Conservation (phyloP, 1,140 invertebrate species). For the Cherax quadricarinatus region DNA sequence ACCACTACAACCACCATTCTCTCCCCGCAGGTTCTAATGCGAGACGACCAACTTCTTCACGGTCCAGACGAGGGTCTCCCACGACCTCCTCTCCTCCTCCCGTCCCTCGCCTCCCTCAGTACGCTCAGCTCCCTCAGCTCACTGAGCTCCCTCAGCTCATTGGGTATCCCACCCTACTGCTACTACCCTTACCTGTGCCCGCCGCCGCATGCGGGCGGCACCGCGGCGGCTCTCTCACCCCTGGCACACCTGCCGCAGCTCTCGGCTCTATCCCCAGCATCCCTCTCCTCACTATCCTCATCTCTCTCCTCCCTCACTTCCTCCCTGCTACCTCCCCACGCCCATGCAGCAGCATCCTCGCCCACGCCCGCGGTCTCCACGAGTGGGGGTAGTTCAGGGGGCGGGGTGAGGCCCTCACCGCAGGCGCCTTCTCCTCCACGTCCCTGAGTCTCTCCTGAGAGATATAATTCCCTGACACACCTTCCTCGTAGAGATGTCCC, state of each 20-base stretch:
- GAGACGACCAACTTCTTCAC: slow-evolving; percentile 82
- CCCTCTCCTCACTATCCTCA: slow-evolving; percentile 53
- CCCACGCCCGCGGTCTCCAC: slow-evolving; percentile 37
- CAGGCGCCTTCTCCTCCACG: slow-evolving; percentile 46
- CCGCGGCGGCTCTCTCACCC: slow-evolving; percentile 19
- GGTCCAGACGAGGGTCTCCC: slow-evolving; percentile 74
- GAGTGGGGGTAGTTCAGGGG: slow-evolving; percentile 16
- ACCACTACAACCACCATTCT: not conserved
- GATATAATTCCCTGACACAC: not conserved
- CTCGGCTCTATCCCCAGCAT: slow-evolving; percentile 36
- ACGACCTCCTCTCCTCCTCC: slow-evolving; percentile 54
- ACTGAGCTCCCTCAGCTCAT: slow-evolving; percentile 30
- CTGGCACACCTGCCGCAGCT: slow-evolving; percentile 45
- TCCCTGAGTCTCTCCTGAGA: slow-evolving; percentile 20
- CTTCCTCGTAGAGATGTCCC: not conserved
- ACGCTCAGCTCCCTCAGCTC: slow-evolving; percentile 42
- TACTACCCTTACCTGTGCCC: slow-evolving; percentile 67
- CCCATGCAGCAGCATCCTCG: slow-evolving; percentile 46
- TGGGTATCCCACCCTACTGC: slow-evolving; percentile 59
- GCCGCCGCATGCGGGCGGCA: slow-evolving; percentile 26
- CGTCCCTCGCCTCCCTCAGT: slow-evolving; percentile 62
- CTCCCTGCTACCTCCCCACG: slow-evolving; percentile 52
- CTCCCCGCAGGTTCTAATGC: slow-evolving; percentile 82
- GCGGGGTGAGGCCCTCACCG: not conserved
- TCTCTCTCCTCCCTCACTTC: slow-evolving; percentile 60